phyloP scores from a whole-genome alignment of 2,797 vertebrate species.

The Chromobotia macracanthus region DNA sequence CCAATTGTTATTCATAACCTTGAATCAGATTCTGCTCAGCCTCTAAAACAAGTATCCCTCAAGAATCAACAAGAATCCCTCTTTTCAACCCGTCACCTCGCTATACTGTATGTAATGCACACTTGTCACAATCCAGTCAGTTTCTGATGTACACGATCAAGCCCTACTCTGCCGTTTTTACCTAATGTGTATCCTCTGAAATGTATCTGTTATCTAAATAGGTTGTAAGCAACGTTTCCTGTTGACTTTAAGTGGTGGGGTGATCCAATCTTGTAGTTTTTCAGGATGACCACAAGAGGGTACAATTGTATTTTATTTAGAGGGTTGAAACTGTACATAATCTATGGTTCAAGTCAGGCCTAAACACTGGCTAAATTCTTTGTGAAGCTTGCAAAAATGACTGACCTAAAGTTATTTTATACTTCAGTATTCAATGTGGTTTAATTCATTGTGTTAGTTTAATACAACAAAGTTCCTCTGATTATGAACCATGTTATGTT shows the following conservation, averaged over 20 bases:
- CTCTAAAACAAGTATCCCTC: no score
- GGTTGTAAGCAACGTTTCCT: neutral
- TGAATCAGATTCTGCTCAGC: neutral
- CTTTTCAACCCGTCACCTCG: no score
- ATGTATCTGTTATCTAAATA: neutral
- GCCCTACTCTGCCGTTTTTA: neutral
- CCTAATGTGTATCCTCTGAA: neutral
- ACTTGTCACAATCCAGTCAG: neutral
- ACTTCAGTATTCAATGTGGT: neutral
- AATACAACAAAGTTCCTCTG: neutral
- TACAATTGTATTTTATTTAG: slow-evolving; percentile 10
- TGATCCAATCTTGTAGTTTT: slow-evolving; percentile 8
- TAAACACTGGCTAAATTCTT: neutral
- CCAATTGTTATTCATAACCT: neutral
- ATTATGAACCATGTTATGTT: no score
- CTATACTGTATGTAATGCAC: neutral
- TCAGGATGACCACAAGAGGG: slow-evolving; percentile 29
- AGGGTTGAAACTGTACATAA: neutral
- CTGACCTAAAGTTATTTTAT: neutral
- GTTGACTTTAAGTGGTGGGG: slow-evolving; percentile 32
- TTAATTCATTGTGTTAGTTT: neutral
- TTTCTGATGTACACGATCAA: neutral
- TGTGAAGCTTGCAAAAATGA: neutral
- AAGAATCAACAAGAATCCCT: no score
- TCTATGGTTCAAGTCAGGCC: neutral